A percentile compares a stretch with the other conserved stretches of the same genome.
These are phyloP conservation scores for Orthosia gracilis DNA, from an alignment of 2,888 invertebrate species.

Conservation along the genomic window DNA sequence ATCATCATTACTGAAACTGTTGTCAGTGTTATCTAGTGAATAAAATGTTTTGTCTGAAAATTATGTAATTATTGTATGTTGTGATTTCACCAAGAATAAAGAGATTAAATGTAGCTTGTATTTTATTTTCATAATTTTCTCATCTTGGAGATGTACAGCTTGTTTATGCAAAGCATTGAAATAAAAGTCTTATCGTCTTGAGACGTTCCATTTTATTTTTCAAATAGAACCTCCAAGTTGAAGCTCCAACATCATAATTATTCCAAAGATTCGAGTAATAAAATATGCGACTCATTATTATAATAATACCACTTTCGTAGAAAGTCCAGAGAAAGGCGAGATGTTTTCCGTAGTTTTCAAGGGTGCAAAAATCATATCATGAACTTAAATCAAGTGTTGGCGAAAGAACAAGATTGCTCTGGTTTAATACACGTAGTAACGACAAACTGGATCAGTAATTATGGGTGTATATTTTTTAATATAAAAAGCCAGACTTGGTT, in stretches of 20 bases:
- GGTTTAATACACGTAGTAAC: conserved; percentile 5
- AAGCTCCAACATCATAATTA: background rate
- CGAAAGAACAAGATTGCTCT: conserved; percentile 5
- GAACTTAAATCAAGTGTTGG: background rate
- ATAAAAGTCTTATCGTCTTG: too few relatives aligned
- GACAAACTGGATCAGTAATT: conserved; percentile 4
- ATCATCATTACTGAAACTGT: background rate
- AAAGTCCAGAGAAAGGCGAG: background rate
- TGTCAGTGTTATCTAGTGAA: background rate
- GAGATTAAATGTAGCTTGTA: background rate
- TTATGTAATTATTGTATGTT: background rate
- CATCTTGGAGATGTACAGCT: too few relatives aligned
- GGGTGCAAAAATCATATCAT: background rate
- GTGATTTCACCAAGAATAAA: background rate
- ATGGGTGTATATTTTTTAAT: background rate
- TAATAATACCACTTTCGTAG: background rate
- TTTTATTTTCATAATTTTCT: too few relatives aligned
- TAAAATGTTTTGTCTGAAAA: background rate
- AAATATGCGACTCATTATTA: background rate
- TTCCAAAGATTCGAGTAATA: background rate
- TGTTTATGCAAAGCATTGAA: too few relatives aligned
- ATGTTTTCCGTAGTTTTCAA: background rate
- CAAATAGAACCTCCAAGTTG: too few relatives aligned
- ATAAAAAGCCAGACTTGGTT: conserved; percentile 12
- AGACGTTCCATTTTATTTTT: background rate